Evolutionary conservation across 2,888 invertebrate species (phyloP), one percentile per base, ranked within the genome.

Genomic region (Ctenicera cuprea): DNA sequence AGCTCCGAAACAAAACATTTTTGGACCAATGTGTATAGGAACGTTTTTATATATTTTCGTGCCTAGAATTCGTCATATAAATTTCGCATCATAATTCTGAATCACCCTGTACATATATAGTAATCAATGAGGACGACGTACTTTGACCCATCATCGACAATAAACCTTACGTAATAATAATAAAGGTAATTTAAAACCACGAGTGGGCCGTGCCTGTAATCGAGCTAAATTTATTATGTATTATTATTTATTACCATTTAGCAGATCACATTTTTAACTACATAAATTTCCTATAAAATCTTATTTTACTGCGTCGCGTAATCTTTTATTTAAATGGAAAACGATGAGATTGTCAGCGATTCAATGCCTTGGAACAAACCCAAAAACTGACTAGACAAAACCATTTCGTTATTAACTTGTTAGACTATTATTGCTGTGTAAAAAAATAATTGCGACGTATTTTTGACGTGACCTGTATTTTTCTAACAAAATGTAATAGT

Each of bases 171-270:
- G 30, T 33, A 26, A 54, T 16, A 12, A n/a, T 33, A 26, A 54
- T 16, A 12, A n/a, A 33, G 33, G 50, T 65, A 52, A 65, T 65
- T 65, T 50, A 65, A 65, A n/a, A 59, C 50, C 11, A n/a, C 2
- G 65, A 52, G 65, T 65, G 20, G 65, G 65, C 38, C 26, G 65
- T 48, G 9, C 3, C 65, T 18, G 50, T 65, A 65, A 65, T 65
- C 20, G 22, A 22, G 18, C 14, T 33, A 14, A 54, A 54, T 54
- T 54, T 54, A n/a, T n/a, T n/a, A n/a, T n/a, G n/a, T n/a, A n/a
- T n/a, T n/a, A n/a, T n/a, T n/a, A n/a, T n/a, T n/a, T n/a, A 54
- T 30, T 14, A 8, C 54, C 33, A 54, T 54, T 54, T 65, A 37
- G 18, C 16, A 22, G 33, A 11, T 20, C 18, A 52, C 22, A 37